Base-by-base conservation (phyloP, 2,797 vertebrate species). In the Trichosurus vulpecula region DNA sequence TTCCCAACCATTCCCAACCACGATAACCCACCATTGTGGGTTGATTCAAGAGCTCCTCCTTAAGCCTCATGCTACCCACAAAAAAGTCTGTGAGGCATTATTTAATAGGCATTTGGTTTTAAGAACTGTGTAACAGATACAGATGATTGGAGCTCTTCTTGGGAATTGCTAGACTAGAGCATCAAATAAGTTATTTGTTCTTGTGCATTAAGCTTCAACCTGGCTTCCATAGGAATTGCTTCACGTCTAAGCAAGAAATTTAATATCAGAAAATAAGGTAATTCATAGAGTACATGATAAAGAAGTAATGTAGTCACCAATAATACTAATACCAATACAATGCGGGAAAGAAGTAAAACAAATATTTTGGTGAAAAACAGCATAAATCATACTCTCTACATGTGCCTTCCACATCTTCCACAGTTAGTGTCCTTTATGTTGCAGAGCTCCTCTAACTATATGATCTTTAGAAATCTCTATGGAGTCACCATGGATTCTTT, bases 201-300 rank as follows among this genome's bases (percentile, higher is more conserved):
- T 11, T 47, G 41, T 51, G 41, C 41, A 87, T 27, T 87, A 94
- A 91, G 51, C 90, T 25, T 9, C 53, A 95, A 54, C 0, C 11
- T 93, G 41, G 30, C 2, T 90, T 95, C 56, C 94, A 94, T 56
- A 29, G 92, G 8, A 95, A 93, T 47, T 51, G 53, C 47, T 92
- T 74, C n/a, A 54, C 91, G 91, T 58, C 16, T 66, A 58, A 93
- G 41, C 52, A 54, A 94, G n/a, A 92, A 95, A 0, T 51, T 61
- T 90, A 1, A 90, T 41, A 94, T 19, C 55, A 4, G 52, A 54
- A 47, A 47, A 90, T 87, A n/a, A 52, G 54, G 52, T 10, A 74
- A 91, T 58, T 95, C 57, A 51, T 90, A n/a, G 94, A n/a, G 41
- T 51, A 93, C 3, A 1, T 87, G 22, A 61, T 11, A 51, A 25